A percentile compares a stretch with the other conserved stretches of the same genome.
These are phyloP conservation scores for Ametastegia equiseti DNA, from an alignment of 2,888 invertebrate species.

Conservation along the genomic window DNA sequence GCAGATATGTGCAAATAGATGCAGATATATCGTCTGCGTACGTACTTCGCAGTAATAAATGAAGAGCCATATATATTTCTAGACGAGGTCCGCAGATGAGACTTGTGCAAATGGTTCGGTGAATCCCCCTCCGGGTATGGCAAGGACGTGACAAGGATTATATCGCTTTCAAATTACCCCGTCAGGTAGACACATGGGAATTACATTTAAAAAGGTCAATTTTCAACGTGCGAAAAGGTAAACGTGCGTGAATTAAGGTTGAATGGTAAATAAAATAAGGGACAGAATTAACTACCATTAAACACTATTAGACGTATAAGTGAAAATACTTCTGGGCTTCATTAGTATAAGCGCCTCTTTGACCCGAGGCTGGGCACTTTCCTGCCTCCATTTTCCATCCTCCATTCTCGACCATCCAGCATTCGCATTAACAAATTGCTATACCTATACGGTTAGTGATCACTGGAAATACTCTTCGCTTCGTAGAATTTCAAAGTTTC, in stretches of 20 bases:
- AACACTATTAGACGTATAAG: not conserved
- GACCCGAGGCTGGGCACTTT: not conserved
- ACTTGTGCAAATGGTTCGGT: not conserved
- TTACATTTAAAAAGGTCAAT: not conserved
- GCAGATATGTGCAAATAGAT: not conserved
- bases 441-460: not conserved
- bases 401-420: no score
- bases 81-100: not conserved
- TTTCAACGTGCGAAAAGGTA: not conserved
- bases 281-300: not conserved
- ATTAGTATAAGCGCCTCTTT: not conserved
- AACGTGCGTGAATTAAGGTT: no score
- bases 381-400: not conserved
- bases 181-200: no score
- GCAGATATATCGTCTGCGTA: no score
- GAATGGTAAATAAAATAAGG: no score
- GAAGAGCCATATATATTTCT: not conserved
- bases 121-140: not conserved
- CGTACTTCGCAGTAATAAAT: not conserved
- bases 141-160: not conserved
- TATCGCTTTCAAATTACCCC: not conserved
- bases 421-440: slow-evolving; percentile 13
- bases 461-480: not conserved
- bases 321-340: not conserved
- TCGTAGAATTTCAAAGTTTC: not conserved